Evolutionary conservation across 1,140 invertebrate genomes (phyloP).

Genomic region (Meteorus sp.): DNA sequence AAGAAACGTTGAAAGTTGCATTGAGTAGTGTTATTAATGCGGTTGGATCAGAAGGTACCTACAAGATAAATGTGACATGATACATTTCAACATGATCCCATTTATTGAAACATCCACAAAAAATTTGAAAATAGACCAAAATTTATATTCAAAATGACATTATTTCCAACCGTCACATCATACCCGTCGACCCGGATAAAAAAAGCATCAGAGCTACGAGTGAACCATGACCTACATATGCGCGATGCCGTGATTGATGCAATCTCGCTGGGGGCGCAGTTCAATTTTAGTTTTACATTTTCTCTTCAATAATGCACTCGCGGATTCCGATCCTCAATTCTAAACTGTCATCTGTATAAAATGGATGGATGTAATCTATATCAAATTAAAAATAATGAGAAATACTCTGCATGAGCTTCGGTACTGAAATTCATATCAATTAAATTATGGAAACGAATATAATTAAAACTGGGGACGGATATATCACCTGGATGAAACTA

Average conservation of each 20-base stretch:
- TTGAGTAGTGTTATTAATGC: slow-evolving; percentile 38
- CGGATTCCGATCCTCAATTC: slow-evolving; percentile 1
- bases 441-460: too few species aligned
- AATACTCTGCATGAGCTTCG: too few species aligned
- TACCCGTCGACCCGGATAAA: slow-evolving; percentile 20
- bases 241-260: slow-evolving; percentile 21
- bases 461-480: too few species aligned
- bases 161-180: slow-evolving; percentile 14
- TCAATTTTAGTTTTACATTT: slow-evolving; percentile 21
- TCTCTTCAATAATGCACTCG: too few species aligned
- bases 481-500: too few species aligned
- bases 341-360: not conserved
- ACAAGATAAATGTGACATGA: not conserved
- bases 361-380: too few species aligned
- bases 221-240: too few species aligned
- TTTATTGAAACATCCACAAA: not conserved
- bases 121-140: not conserved
- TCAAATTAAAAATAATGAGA: too few species aligned
- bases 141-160: not conserved
- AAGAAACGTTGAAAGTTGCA: slow-evolving; percentile 42
- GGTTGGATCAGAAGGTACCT: slow-evolving; percentile 38
- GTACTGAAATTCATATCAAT: too few species aligned
- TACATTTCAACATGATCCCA: not conserved
- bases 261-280: slow-evolving; percentile 25
- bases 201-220: slow-evolving; percentile 16